Conservation (phyloP, 2,888 invertebrate genomes). For the Atethmia centrago region DNA sequence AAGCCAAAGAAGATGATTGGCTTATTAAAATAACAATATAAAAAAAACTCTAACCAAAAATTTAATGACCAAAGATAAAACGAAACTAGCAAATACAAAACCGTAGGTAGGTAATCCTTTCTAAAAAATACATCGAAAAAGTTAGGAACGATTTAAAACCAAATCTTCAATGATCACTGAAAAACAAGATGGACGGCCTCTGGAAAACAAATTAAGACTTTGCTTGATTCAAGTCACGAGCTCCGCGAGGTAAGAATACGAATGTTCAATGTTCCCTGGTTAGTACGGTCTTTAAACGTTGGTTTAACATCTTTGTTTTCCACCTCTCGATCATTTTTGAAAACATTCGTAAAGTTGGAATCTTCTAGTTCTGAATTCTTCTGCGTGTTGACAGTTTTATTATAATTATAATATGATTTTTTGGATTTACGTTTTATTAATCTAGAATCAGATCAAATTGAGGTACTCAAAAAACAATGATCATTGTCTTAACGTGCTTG, state of each 20-base stretch:
- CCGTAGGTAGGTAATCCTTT: neutral
- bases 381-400: neutral
- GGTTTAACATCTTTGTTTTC: slow-evolving; percentile 32
- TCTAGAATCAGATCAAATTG: no score
- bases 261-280: slow-evolving; percentile 25
- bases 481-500: neutral
- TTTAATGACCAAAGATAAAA: neutral
- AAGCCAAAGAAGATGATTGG: neutral
- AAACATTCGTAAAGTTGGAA: neutral
- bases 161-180: slow-evolving; percentile 34
- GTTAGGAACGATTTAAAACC: slow-evolving; percentile 26
- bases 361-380: neutral
- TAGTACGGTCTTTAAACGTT: slow-evolving; percentile 15
- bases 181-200: slow-evolving; percentile 48
- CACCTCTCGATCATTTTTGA: neutral
- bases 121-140: slow-evolving; percentile 25
- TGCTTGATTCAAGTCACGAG: slow-evolving; percentile 52
- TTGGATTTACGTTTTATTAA: neutral
- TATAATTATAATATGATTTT: no score
- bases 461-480: neutral
- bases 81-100: neutral
- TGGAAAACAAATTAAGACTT: slow-evolving; percentile 51
- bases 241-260: slow-evolving; percentile 35
- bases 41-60: neutral
- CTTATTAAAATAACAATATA: neutral